These are phyloP conservation scores for Urosaurus nigricauda DNA, from an alignment of 2,797 vertebrate genomes.

Conservation along the genomic window DNA sequence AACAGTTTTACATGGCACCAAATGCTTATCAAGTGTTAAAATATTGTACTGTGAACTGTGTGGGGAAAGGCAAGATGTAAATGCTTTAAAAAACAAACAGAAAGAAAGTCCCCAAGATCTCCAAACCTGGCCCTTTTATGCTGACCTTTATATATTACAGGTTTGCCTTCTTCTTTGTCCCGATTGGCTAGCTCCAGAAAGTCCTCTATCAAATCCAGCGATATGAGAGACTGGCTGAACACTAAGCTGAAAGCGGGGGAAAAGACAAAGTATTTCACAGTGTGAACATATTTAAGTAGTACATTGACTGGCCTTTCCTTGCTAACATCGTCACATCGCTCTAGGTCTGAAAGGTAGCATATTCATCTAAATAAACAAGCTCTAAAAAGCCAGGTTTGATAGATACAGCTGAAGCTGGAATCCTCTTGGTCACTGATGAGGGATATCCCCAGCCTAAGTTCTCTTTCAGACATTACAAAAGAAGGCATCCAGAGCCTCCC, in stretches of 20 bases:
- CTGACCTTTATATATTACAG: slow-evolving; percentile 93
- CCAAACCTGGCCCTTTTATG: background rate
- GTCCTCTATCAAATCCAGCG: slow-evolving; percentile 97
- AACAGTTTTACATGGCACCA: too few species aligned
- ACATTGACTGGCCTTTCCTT: background rate
- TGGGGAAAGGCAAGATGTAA: background rate
- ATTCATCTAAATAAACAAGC: background rate
- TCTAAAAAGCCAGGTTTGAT: background rate
- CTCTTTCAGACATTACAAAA: too few species aligned
- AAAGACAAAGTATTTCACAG: slow-evolving; percentile 9
- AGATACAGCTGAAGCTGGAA: too few species aligned
- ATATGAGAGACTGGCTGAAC: slow-evolving; percentile 99
- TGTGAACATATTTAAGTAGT: background rate
- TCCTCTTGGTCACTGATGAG: too few species aligned
- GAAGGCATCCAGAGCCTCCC: too few species aligned
- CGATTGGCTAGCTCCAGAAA: slow-evolving; percentile 92
- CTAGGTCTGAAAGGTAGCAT: background rate
- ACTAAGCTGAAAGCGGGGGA: slow-evolving; percentile 87
- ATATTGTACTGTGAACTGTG: background rate
- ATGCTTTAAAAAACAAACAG: background rate
- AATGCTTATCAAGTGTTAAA: too few species aligned
- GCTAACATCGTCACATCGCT: background rate
- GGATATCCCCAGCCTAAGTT: too few species aligned
- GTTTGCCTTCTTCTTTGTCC: slow-evolving; percentile 84
- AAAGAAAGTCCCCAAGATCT: background rate